Base-by-base conservation (phyloP, 2,888 invertebrate genomes). In the Timema podura region DNA sequence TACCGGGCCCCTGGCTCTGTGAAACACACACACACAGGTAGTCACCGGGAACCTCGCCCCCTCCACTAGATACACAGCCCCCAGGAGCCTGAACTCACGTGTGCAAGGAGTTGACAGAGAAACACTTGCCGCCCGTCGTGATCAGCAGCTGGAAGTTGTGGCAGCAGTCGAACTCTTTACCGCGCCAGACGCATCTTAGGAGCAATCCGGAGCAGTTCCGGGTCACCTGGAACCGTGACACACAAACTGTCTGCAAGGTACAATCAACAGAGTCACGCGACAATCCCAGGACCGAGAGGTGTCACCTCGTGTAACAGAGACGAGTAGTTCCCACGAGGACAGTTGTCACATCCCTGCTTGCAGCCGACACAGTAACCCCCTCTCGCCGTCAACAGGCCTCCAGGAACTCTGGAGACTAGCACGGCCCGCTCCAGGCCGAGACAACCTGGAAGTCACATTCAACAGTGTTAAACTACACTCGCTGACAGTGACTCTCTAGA, bases 41-140 rank as follows among this genome's bases (percentile, higher is more conserved):
- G n/a, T n/a, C n/a, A n/a, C n/a, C n/a, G n/a, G n/a, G n/a, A n/a
- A n/a, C n/a, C n/a, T n/a, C n/a, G n/a, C n/a, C n/a, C n/a, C n/a
- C n/a, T n/a, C n/a, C n/a, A n/a, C n/a, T n/a, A n/a, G n/a, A n/a
- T n/a, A n/a, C n/a, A n/a, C n/a, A n/a, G n/a, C n/a, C n/a, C n/a
- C n/a, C n/a, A n/a, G n/a, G n/a, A n/a, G n/a, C n/a, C n/a, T n/a
- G n/a, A n/a, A 66, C 68, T 64, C 65, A 71, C 71, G 69, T 67
- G 46, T 69, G 69, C 9, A 51, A 51, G 11, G 71, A 71, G 64
- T 71, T 71, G 44, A 69, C 15, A 30, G 66, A 46, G 67, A 64
- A 71, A 54, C 71, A 71, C 8, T 47, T 48, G 1, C 67, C 67
- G 13, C 46, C 47, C 7, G 15, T 46, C 48, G 69, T 67, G 13